Evolutionary conservation across 2,888 invertebrate genomes (phyloP).

Genomic region (Heliconius hortense): DNA sequence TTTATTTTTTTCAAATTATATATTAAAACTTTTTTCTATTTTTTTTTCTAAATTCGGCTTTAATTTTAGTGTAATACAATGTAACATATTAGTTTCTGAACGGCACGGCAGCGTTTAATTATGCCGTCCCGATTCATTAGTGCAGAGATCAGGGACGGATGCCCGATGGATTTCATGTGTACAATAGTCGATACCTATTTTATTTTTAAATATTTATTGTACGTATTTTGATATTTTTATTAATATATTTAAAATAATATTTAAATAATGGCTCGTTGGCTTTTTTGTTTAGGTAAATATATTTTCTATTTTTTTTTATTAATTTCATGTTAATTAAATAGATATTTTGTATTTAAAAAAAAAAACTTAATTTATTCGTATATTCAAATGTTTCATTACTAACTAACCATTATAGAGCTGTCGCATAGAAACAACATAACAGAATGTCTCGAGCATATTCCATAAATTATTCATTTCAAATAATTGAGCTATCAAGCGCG

Average conservation of each 20-base stretch:
- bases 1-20: neutral
- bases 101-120: conserved; percentile 77
- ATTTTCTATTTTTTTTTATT: neutral
- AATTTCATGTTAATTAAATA: neutral
- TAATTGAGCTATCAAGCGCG: conserved; percentile 27
- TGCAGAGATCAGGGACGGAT: conserved; percentile 70
- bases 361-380: neutral
- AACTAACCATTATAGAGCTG: neutral
- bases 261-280: neutral
- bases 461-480: conserved; percentile 26
- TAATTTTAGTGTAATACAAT: conserved; percentile 49
- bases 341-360: neutral
- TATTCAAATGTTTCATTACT: neutral
- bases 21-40: conserved; percentile 6
- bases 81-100: conserved; percentile 59
- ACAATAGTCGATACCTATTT: neutral
- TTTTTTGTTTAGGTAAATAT: neutral
- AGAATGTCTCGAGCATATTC: conserved; percentile 22
- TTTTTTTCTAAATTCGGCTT: conserved; percentile 22
- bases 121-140: conserved; percentile 79
- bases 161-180: conserved; percentile 10
- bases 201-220: neutral
- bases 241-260: too few species aligned
- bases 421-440: conserved; percentile 18
- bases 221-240: neutral